These are phyloP conservation scores for Bombus superbus DNA, from an alignment of 1,140 invertebrate species.

Conservation along the genomic window DNA sequence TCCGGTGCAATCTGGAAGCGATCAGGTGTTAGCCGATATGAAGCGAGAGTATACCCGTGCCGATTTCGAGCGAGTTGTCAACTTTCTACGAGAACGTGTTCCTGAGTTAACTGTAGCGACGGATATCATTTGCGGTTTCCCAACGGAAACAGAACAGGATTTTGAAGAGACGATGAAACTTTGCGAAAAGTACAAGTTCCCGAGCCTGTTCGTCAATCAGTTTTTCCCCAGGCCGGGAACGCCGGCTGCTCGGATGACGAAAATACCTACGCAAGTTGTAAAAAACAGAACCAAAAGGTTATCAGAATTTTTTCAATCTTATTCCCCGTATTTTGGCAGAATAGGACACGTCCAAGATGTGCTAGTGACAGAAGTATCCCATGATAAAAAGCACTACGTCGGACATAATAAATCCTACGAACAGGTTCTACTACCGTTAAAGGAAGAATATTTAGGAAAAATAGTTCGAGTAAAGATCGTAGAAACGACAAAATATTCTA, in stretches of 20 bases:
- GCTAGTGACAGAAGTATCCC: constrained; percentile 96
- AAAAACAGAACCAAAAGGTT: constrained; percentile 94
- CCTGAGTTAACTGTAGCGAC: constrained; percentile 97
- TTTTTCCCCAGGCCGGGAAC: constrained; percentile 98
- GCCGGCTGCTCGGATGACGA: constrained; percentile 94
- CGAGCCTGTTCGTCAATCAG: constrained; percentile 98
- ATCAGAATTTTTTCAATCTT: constrained; percentile 96
- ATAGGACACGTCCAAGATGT: constrained; percentile 91
- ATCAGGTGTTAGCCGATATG: constrained; percentile 97
- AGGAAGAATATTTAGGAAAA: constrained; percentile 91
- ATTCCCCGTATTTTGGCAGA: constrained; percentile 92
- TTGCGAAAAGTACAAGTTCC: constrained; percentile 95
- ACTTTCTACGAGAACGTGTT: constrained; percentile 91
- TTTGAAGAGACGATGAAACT: constrained; percentile 95
- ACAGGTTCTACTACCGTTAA: constrained; percentile 94
- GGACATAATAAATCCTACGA: constrained; percentile 98
- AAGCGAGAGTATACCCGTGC: constrained; percentile 95
- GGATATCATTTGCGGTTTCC: constrained; percentile 99
- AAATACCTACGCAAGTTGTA: constrained; percentile 92
- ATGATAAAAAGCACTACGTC: constrained; percentile 95
- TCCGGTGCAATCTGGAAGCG: constrained; percentile 98
- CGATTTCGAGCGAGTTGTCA: constrained; percentile 95
- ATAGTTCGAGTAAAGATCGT: constrained; percentile 91
- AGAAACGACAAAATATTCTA: constrained; percentile 92
- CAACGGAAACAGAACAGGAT: constrained; percentile 96